A percentile compares a stretch with the other conserved stretches of the same genome.
Conservation (phyloP, 2,797 vertebrate genomes). For the Premnoplex brunnescens region DNA sequence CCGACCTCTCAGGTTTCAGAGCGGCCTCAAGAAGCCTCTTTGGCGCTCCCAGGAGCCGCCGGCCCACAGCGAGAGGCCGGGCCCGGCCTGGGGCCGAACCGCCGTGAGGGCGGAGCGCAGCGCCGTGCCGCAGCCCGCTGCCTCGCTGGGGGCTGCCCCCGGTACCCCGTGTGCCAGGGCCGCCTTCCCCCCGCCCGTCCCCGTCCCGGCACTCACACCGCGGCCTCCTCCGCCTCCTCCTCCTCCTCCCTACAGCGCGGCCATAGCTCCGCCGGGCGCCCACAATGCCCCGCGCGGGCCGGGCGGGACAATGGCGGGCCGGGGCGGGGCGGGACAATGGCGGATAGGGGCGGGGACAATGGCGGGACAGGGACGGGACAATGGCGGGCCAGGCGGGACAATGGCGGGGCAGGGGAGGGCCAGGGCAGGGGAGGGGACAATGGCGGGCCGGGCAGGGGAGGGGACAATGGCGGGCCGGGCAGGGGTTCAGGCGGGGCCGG, state of each 20-base stretch:
- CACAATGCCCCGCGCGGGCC: background rate
- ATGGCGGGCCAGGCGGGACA: too few relatives aligned
- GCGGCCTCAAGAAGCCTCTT: too few relatives aligned
- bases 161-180: fast-evolving
- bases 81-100: background rate
- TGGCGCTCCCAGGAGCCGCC: fast-evolving
- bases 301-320: too few relatives aligned
- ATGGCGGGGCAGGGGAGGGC: fast-evolving
- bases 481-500: too few relatives aligned
- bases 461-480: too few relatives aligned
- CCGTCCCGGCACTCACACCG: background rate
- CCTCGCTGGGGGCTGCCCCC: fast-evolving
- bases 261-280: background rate
- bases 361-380: too few relatives aligned
- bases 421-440: too few relatives aligned
- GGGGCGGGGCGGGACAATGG: too few relatives aligned
- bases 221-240: fast-evolving
- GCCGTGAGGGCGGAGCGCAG: too few relatives aligned
- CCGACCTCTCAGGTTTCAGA: fast-evolving
- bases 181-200: background rate
- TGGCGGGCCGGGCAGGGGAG: too few relatives aligned
- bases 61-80: fast-evolving
- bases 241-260: background rate
- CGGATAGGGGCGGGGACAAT: too few relatives aligned
- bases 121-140: background rate